A percentile compares a stretch with the other conserved stretches of the same genome.
phyloP scores from a whole-genome alignment of 1,140 invertebrate species.

The Drosophila mojavensis region DNA sequence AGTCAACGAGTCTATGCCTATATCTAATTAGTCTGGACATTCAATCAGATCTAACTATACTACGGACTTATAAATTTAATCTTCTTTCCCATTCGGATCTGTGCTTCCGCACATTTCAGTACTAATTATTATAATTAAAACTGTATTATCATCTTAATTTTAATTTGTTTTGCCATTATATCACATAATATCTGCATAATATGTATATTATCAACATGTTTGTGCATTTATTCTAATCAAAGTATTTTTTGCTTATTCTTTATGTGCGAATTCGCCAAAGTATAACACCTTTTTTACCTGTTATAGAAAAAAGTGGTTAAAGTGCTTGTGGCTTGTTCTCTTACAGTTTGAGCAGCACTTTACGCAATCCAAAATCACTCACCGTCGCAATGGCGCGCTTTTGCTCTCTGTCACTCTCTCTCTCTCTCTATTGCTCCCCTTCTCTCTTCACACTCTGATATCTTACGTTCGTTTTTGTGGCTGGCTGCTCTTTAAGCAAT shows the following conservation, averaged over 20 bases:
- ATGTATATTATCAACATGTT: too few species aligned
- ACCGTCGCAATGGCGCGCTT: slow-evolving; percentile 9
- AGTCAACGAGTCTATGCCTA: too few species aligned
- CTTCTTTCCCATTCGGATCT: neutral
- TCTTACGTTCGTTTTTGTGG: slow-evolving; percentile 8
- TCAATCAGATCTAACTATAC: too few species aligned
- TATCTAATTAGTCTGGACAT: too few species aligned
- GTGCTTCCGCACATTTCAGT: neutral
- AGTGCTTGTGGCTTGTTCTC: slow-evolving; percentile 17
- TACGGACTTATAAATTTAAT: neutral
- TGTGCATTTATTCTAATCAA: too few species aligned
- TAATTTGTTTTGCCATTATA: too few species aligned
- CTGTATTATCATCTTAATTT: neutral
- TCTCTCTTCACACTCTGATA: neutral
- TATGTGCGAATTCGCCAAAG: neutral
- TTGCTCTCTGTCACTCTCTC: slow-evolving; percentile 4
- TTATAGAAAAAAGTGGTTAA: neutral
- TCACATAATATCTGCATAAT: too few species aligned
- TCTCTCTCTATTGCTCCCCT: neutral
- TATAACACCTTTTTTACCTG: neutral
- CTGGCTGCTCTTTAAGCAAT: slow-evolving; percentile 23
- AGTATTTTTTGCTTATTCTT: neutral
- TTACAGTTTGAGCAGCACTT: slow-evolving; percentile 44
- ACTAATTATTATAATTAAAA: neutral
- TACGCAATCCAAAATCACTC: slow-evolving; percentile 13